Percentiles rank a stretch among this genome's conserved stretches.
Conservation (phyloP, 1,140 invertebrate genomes). For the Caenorhabditis tropicalis region DNA sequence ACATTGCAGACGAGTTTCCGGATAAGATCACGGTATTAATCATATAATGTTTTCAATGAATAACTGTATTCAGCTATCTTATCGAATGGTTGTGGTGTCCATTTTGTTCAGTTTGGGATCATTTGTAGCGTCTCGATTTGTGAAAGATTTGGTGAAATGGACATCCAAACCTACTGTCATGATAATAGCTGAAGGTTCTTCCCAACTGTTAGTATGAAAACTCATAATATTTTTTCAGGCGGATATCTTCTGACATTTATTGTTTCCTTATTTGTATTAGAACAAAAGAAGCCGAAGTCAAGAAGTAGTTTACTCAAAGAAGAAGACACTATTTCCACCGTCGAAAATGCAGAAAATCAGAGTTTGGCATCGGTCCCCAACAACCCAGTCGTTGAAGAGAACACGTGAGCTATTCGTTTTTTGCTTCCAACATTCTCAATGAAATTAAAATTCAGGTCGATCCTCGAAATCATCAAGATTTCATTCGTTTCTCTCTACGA, state of each 20-base stretch:
- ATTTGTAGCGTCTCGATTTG: slow-evolving; percentile 44
- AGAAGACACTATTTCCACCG: background rate
- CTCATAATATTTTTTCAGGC: background rate
- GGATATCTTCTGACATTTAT: slow-evolving; percentile 39
- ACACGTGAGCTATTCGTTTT: background rate
- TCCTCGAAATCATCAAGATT: slow-evolving; percentile 22
- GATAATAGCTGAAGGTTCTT: slow-evolving; percentile 45
- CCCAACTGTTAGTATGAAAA: too few species aligned
- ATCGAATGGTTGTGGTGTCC: slow-evolving; percentile 59
- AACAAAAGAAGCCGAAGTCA: slow-evolving; percentile 34
- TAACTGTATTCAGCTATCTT: slow-evolving; percentile 49
- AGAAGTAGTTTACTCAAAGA: slow-evolving; percentile 41
- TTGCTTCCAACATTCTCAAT: background rate
- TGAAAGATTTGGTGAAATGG: slow-evolving; percentile 50
- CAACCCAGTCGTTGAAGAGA: background rate
- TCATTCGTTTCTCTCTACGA: slow-evolving; percentile 53
- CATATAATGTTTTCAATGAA: background rate
- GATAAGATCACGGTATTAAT: slow-evolving; percentile 49
- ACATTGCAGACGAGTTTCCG: slow-evolving; percentile 54
- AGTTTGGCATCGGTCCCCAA: background rate
- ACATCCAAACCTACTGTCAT: slow-evolving; percentile 47
- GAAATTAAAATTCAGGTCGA: slow-evolving; percentile 14
- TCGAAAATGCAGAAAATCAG: background rate
- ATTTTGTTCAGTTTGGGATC: slow-evolving; percentile 53
- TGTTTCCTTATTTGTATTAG: slow-evolving; percentile 27